phyloP scores from a whole-genome alignment of 2,797 vertebrate species.

The Aeoliscus strigatus region DNA sequence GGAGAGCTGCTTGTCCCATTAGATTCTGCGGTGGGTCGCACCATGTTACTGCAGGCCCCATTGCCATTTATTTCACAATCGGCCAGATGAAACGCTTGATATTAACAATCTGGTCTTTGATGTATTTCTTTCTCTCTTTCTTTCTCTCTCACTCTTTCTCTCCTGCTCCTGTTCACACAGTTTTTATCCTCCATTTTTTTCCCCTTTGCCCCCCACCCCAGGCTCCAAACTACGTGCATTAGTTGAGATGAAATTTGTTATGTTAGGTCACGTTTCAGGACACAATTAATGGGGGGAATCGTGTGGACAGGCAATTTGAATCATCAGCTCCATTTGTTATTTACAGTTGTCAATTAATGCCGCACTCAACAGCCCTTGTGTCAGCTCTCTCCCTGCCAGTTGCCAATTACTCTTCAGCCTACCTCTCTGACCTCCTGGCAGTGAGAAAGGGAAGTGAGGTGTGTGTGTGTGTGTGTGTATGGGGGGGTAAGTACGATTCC shows the following conservation, averaged over 20 bases:
- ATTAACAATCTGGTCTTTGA: constrained; percentile 84
- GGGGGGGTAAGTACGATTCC: constrained; percentile 63
- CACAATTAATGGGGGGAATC: constrained; percentile 75
- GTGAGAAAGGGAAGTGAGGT: constrained; percentile 52
- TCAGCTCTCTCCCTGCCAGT: constrained; percentile 64
- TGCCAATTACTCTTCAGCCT: constrained; percentile 79
- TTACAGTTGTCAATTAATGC: constrained; percentile 80
- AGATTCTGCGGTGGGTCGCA: constrained; percentile 67
- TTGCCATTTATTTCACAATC: constrained; percentile 84
- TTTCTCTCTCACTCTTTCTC: constrained; percentile 23
- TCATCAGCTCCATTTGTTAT: constrained; percentile 78
- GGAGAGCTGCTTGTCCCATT: constrained; percentile 79
- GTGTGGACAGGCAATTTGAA: constrained; percentile 74
- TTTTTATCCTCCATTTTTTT: constrained; percentile 1
- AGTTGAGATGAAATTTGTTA: constrained; percentile 55
- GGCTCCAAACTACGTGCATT: constrained; percentile 46
- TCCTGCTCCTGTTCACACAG: constrained; percentile 2
- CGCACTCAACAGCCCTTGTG: constrained; percentile 60
- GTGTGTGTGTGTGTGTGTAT: too few species aligned
- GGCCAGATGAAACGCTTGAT: constrained; percentile 81
- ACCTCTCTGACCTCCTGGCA: constrained; percentile 77
- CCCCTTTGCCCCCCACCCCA: neutral
- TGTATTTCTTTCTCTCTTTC: constrained; percentile 67
- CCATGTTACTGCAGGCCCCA: constrained; percentile 82
- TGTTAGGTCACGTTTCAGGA: constrained; percentile 72